Percentiles rank a stretch among this genome's conserved stretches.
These are phyloP conservation scores for Columba janthina DNA, from an alignment of 2,113 vertebrate species.

Conservation along the genomic window DNA sequence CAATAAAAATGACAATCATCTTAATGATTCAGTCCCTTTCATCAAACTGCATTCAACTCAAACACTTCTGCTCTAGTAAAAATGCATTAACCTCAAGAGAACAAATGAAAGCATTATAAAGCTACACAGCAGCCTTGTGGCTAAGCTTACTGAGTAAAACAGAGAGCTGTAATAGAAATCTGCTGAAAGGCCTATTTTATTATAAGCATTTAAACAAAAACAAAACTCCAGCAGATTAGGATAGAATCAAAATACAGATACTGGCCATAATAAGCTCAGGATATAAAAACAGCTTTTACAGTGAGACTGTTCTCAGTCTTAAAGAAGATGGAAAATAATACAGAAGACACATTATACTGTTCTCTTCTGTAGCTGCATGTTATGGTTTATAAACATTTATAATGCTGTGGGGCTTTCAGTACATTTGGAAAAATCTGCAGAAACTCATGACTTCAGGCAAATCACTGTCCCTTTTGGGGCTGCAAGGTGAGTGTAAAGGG, in stretches of 20 bases:
- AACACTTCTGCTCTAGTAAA: not conserved
- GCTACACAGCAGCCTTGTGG: not conserved
- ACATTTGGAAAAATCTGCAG: not conserved
- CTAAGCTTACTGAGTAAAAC: not conserved
- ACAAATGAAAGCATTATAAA: conserved; percentile 12
- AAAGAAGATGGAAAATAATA: conserved; percentile 5
- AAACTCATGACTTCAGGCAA: not conserved
- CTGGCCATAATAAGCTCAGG: not conserved
- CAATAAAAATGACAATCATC: not conserved
- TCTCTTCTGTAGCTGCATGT: not conserved
- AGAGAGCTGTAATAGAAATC: conserved; percentile 2
- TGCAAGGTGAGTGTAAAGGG: not conserved
- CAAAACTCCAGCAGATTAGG: not conserved
- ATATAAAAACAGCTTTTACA: not conserved
- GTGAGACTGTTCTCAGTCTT: not conserved
- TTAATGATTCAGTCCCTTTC: not conserved
- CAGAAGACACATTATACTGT: not conserved
- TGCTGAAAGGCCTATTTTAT: conserved; percentile 12
- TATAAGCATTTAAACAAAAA: conserved; percentile 33
- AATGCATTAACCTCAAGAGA: not conserved
- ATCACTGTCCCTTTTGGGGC: not conserved
- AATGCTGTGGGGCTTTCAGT: not conserved
- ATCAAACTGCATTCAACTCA: not conserved
- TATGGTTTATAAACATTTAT: not conserved
- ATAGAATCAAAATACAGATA: not conserved